A percentile compares a stretch with the other conserved stretches of the same genome.
These are phyloP conservation scores for Xenopus tropicalis DNA, from an alignment of 2,113 vertebrate genomes.

Conservation along the genomic window DNA sequence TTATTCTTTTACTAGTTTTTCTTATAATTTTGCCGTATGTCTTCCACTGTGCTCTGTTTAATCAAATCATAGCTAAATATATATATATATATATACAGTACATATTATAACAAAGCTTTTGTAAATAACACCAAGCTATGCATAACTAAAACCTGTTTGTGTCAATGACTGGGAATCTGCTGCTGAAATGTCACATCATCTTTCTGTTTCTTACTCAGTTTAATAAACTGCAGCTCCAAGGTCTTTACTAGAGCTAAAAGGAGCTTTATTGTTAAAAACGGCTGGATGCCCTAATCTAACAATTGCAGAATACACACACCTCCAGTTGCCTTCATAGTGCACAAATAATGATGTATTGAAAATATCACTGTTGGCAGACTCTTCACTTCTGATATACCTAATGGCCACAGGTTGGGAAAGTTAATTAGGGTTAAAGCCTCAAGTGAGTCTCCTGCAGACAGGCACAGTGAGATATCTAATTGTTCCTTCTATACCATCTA, in stretches of 20 bases:
- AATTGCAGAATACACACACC: neutral
- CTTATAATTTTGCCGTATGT: no score
- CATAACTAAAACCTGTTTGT: no score
- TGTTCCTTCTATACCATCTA: neutral
- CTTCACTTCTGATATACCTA: neutral
- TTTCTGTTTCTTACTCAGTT: no score
- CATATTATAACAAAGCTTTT: no score
- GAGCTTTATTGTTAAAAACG: neutral
- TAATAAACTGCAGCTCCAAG: no score
- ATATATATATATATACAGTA: no score
- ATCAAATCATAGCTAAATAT: no score
- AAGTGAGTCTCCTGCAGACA: conserved; percentile 2
- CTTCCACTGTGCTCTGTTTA: no score
- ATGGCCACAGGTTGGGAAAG: neutral
- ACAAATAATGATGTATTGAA: neutral
- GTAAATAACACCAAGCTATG: no score
- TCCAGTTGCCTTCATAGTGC: neutral
- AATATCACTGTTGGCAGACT: neutral
- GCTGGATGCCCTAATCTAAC: neutral
- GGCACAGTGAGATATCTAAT: neutral
- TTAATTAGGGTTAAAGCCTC: neutral
- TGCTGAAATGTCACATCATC: no score
- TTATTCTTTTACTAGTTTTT: no score
- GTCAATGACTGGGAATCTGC: no score
- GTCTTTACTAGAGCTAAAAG: neutral